These are phyloP conservation scores for Plotosus lineatus DNA, from an alignment of 2,113 vertebrate species.

Conservation along the genomic window DNA sequence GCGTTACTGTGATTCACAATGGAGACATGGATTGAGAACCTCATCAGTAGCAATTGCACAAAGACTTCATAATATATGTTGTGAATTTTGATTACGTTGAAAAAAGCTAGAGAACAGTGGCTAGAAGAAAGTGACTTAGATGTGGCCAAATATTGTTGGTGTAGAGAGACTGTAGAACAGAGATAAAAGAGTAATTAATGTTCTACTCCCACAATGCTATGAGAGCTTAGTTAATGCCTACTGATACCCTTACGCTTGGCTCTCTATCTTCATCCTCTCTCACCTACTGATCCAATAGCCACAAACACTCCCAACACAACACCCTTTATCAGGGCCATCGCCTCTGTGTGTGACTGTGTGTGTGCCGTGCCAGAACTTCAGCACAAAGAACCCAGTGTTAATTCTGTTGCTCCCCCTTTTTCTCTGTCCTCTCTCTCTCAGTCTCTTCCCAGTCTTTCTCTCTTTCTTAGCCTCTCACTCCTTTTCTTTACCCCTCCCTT, in stretches of 20 bases:
- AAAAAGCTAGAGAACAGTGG: background rate
- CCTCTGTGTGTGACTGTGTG: constrained; percentile 36
- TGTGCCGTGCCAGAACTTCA: constrained; percentile 40
- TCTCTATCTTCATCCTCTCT: background rate
- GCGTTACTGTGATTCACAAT: background rate
- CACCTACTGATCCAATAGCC: constrained; percentile 24
- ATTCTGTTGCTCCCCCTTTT: background rate
- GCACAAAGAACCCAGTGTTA: constrained; percentile 50
- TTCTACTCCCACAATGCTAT: background rate
- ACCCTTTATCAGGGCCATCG: constrained; percentile 39
- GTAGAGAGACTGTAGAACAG: background rate
- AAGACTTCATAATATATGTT: background rate
- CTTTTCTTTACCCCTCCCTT: background rate
- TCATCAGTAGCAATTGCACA: background rate
- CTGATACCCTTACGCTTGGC: constrained; percentile 12
- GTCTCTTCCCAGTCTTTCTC: background rate
- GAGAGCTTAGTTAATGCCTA: constrained; percentile 26
- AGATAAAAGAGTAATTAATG: constrained; percentile 22
- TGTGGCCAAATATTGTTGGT: background rate
- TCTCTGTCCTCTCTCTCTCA: constrained; percentile 8
- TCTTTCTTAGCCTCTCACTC: background rate
- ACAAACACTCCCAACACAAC: constrained; percentile 30
- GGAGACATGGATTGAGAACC: background rate
- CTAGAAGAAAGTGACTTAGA: background rate
- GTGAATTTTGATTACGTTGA: background rate